phyloP scores from a whole-genome alignment of 2,797 vertebrate species.

The Harpagifer antarcticus region DNA sequence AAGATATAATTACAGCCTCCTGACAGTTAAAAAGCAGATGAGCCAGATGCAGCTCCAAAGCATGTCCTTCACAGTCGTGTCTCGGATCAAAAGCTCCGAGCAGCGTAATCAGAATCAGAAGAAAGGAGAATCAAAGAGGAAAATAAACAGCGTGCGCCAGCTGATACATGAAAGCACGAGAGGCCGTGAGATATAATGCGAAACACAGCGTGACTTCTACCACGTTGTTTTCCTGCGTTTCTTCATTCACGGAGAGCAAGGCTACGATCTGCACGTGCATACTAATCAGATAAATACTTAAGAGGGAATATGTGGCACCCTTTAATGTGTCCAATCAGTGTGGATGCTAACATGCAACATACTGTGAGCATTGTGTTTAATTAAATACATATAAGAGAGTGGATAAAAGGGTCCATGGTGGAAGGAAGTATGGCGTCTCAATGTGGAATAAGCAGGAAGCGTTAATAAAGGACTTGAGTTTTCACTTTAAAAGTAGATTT shows the following conservation, averaged over 20 bases:
- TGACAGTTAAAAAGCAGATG: constrained; percentile 37
- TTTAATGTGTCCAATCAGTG: no score
- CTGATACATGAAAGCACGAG: not conserved
- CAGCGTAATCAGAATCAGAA: constrained; percentile 36
- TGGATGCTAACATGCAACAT: no score
- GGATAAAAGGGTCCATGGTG: no score
- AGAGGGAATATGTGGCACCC: no score
- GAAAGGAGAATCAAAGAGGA: not conserved
- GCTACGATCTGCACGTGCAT: not conserved
- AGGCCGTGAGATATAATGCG: not conserved
- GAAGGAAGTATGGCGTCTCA: no score
- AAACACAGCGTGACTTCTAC: not conserved
- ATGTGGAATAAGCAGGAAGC: no score
- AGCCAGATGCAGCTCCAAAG: constrained; percentile 36
- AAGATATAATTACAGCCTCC: not conserved
- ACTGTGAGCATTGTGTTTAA: no score
- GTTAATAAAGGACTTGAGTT: no score
- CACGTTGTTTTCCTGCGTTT: not conserved
- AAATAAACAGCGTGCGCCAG: constrained; percentile 18
- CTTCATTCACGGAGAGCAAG: no score
- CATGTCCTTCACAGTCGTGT: constrained; percentile 16
- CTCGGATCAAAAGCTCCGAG: constrained; percentile 28
- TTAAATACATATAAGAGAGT: no score
- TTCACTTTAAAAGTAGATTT: no score
- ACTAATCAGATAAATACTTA: no score